phyloP scores from a whole-genome alignment of 2,797 vertebrate genomes.

The Ptychadena robeensis region DNA sequence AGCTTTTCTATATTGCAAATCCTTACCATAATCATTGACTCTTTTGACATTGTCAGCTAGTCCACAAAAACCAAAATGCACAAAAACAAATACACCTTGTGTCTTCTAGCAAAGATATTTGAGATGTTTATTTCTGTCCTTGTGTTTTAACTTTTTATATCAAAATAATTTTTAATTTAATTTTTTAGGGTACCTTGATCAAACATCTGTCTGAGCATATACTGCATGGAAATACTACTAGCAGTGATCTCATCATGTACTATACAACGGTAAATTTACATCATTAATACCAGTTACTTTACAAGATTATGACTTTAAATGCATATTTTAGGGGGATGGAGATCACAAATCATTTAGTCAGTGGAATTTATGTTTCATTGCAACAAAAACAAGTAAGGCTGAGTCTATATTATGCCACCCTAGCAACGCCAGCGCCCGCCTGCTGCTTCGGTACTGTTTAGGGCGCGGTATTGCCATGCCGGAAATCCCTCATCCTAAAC shows the following conservation, averaged over 20 bases:
- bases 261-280: conserved; percentile 86
- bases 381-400: too few relatives aligned
- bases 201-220: conserved; percentile 95
- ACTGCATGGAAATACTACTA: conserved; percentile 88
- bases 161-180: too few relatives aligned
- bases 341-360: too few relatives aligned
- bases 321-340: too few relatives aligned
- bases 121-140: not conserved
- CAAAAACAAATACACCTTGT: not conserved
- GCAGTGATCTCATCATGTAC: conserved; percentile 89
- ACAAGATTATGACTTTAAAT: too few relatives aligned
- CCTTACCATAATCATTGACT: not conserved
- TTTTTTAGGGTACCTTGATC: conserved; percentile 88
- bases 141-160: too few relatives aligned
- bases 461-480: too few relatives aligned
- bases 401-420: too few relatives aligned
- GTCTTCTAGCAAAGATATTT: not conserved
- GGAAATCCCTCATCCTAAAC: too few relatives aligned
- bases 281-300: not conserved
- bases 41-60: not conserved
- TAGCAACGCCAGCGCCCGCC: too few relatives aligned
- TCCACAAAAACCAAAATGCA: not conserved
- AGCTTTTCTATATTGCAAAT: not conserved
- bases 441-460: too few relatives aligned
- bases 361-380: too few relatives aligned